Percentiles rank a stretch among this genome's conserved stretches.
Evolutionary conservation across 1,140 invertebrate genomes (phyloP).

Genomic region (Marisa cornuarietis): DNA sequence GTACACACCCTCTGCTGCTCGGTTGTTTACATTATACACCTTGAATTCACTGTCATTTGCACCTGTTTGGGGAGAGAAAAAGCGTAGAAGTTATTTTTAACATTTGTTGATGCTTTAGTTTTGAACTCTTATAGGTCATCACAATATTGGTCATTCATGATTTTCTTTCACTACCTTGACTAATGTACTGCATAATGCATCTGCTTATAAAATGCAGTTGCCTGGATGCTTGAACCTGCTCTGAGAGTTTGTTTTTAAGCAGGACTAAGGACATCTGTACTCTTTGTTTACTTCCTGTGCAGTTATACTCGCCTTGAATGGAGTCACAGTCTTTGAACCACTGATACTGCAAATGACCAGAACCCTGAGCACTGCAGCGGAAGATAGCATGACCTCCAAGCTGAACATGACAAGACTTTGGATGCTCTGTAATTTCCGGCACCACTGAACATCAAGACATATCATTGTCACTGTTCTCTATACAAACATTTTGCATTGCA

Average conservation of each 20-base stretch:
- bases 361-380: constrained; percentile 34
- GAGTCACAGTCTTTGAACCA: constrained; percentile 43
- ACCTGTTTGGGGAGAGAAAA: constrained; percentile 14
- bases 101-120: not conserved
- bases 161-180: not conserved
- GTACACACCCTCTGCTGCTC: constrained; percentile 33
- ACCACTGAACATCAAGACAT: constrained; percentile 24
- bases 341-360: constrained; percentile 33
- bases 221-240: too few species aligned
- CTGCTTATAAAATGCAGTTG: too few species aligned
- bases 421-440: constrained; percentile 42
- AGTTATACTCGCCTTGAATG: constrained; percentile 19
- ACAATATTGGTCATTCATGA: not conserved
- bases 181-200: too few species aligned
- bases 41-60: constrained; percentile 29
- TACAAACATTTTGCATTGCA: too few species aligned
- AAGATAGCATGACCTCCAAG: constrained; percentile 40
- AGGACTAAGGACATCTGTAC: too few species aligned
- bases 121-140: not conserved
- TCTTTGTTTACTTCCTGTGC: too few species aligned
- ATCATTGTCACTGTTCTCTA: too few species aligned
- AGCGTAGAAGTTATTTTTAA: not conserved
- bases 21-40: constrained; percentile 30
- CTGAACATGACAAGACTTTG: constrained; percentile 39
- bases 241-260: too few species aligned